phyloP scores from a whole-genome alignment of 2,113 vertebrate genomes.

The Leiothrix lutea region DNA sequence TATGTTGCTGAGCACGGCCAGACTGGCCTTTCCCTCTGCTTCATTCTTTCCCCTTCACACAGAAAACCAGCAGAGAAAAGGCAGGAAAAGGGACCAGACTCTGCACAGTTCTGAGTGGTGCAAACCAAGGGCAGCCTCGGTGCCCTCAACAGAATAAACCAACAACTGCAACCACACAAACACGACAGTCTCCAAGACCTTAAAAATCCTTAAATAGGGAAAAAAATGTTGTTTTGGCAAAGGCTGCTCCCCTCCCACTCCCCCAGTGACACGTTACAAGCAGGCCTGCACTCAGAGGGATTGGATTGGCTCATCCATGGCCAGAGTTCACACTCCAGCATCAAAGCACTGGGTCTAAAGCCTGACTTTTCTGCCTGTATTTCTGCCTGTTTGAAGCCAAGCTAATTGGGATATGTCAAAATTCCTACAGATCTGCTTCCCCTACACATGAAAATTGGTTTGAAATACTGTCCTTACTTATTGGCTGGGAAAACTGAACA shows the following conservation, averaged over 20 bases:
- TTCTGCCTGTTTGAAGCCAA: background rate
- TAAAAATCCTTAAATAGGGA: background rate
- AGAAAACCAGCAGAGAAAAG: background rate
- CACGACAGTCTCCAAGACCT: background rate
- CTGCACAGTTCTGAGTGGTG: background rate
- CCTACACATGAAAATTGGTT: background rate
- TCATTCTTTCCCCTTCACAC: fast-evolving
- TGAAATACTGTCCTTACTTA: background rate
- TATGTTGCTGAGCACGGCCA: background rate
- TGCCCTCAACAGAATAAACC: background rate
- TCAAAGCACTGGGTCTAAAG: background rate
- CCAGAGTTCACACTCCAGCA: background rate
- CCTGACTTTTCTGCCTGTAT: background rate
- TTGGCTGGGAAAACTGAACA: background rate
- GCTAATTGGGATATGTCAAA: background rate
- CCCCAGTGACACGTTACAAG: background rate
- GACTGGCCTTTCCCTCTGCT: background rate
- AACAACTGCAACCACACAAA: background rate
- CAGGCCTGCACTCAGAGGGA: background rate
- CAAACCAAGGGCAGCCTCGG: background rate
- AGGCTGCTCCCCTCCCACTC: background rate
- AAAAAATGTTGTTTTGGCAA: background rate
- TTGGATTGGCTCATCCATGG: background rate
- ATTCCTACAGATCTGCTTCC: background rate
- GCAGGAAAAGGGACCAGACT: background rate